Percentiles rank a stretch among this genome's conserved stretches.
phyloP scores from a whole-genome alignment of 1,140 invertebrate genomes.

The Adoxophyes honmai region DNA sequence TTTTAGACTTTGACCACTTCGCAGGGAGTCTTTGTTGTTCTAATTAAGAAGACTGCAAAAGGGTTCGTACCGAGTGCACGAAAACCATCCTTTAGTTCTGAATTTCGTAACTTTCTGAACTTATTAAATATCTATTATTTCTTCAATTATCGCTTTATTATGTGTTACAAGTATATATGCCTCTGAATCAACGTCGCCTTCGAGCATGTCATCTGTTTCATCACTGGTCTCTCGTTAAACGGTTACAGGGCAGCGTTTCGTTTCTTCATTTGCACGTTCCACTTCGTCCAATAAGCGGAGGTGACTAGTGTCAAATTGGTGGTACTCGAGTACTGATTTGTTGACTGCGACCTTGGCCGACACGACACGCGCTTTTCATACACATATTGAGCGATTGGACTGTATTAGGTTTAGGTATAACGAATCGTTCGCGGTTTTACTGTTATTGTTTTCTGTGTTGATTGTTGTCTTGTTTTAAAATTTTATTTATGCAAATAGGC shows the following conservation, averaged over 20 bases:
- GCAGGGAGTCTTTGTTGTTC: no score
- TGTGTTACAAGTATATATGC: neutral
- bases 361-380: constrained; percentile 31
- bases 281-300: constrained; percentile 64
- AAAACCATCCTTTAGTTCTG: no score
- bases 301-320: constrained; percentile 64
- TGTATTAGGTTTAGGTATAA: neutral
- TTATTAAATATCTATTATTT: neutral
- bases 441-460: no score
- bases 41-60: no score
- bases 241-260: constrained; percentile 51
- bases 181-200: constrained; percentile 61
- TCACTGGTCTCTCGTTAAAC: constrained; percentile 51
- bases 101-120: no score
- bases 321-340: constrained; percentile 39
- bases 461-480: no score
- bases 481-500: no score
- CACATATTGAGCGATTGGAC: constrained; percentile 2
- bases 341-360: constrained; percentile 43
- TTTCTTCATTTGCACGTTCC: constrained; percentile 68
- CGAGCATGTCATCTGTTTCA: constrained; percentile 53
- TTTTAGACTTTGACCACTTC: no score
- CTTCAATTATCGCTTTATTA: neutral
- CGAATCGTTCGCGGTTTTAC: no score
- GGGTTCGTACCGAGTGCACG: no score